These are phyloP conservation scores for Myopa testacea DNA, from an alignment of 2,888 invertebrate genomes.

Conservation along the genomic window DNA sequence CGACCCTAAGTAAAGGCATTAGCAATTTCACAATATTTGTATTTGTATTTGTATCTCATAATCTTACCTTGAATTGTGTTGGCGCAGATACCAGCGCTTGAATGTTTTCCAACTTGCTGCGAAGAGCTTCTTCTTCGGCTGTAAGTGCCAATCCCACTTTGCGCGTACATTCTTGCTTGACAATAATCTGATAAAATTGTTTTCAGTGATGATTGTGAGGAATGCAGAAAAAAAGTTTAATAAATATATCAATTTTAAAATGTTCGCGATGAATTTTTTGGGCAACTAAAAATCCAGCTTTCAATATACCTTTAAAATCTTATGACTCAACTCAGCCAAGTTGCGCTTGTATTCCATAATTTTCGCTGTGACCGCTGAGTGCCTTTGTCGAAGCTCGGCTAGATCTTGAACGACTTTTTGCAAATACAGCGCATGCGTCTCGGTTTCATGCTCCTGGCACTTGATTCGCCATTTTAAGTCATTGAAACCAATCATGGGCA, in stretches of 20 bases:
- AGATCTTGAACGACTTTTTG: slow-evolving; percentile 84
- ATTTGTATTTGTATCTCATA: not conserved
- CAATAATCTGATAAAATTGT: slow-evolving; percentile 75
- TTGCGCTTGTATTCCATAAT: slow-evolving; percentile 85
- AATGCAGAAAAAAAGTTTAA: not conserved
- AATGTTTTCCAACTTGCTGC: slow-evolving; percentile 87
- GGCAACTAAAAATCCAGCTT: not conserved
- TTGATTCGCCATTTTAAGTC: slow-evolving; percentile 84
- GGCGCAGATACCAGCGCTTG: slow-evolving; percentile 90
- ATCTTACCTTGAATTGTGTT: slow-evolving; percentile 85
- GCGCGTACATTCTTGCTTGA: slow-evolving; percentile 88
- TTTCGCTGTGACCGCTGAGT: slow-evolving; percentile 83
- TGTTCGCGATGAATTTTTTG: not conserved
- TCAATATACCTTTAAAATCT: slow-evolving; percentile 78
- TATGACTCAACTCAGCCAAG: slow-evolving; percentile 84
- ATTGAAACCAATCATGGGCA: slow-evolving; percentile 92
- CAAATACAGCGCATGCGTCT: slow-evolving; percentile 84
- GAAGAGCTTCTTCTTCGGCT: slow-evolving; percentile 90
- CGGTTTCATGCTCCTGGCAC: slow-evolving; percentile 86
- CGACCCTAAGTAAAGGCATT: slow-evolving; percentile 75
- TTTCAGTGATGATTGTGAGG: not conserved
- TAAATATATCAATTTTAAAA: not conserved
- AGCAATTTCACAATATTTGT: not conserved
- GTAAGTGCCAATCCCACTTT: slow-evolving; percentile 88
- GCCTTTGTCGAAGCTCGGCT: slow-evolving; percentile 81